Conservation (phyloP, 1,140 invertebrate species). For the Plodia interpunctella region DNA sequence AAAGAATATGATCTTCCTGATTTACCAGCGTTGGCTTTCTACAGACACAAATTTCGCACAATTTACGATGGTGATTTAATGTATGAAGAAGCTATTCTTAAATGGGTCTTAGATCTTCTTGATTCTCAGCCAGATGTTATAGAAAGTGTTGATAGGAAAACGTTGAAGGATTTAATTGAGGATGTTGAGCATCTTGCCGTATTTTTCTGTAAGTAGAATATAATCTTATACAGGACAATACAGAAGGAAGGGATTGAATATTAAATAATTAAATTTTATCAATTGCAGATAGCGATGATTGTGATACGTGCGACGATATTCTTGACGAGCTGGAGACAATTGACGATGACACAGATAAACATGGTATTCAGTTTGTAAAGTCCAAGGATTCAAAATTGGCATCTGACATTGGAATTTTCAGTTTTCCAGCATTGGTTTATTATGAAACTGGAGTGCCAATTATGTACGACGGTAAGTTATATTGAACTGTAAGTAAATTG, state of each 20-base stretch:
- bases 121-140: constrained; percentile 92
- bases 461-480: constrained; percentile 93
- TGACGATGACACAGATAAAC: constrained; percentile 94
- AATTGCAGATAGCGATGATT: constrained; percentile 87
- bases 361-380: constrained; percentile 96
- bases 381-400: constrained; percentile 93
- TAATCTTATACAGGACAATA: constrained; percentile 4
- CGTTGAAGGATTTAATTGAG: constrained; percentile 91
- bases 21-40: constrained; percentile 92
- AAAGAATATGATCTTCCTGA: constrained; percentile 92
- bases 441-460: constrained; percentile 95
- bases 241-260: constrained; percentile 5
- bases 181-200: constrained; percentile 95
- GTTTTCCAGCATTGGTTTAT: constrained; percentile 93
- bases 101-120: constrained; percentile 92
- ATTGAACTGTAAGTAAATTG: background rate
- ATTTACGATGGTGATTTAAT: constrained; percentile 92
- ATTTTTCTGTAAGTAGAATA: constrained; percentile 89
- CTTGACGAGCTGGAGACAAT: constrained; percentile 94
- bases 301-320: constrained; percentile 88
- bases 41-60: constrained; percentile 92
- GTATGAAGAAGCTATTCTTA: constrained; percentile 93
- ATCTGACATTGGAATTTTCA: constrained; percentile 93
- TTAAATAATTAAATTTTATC: constrained; percentile 7
- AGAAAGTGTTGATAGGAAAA: constrained; percentile 94